Evolutionary conservation across 2,797 vertebrate genomes (phyloP).

Genomic region (Ctenosaura bakeri): DNA sequence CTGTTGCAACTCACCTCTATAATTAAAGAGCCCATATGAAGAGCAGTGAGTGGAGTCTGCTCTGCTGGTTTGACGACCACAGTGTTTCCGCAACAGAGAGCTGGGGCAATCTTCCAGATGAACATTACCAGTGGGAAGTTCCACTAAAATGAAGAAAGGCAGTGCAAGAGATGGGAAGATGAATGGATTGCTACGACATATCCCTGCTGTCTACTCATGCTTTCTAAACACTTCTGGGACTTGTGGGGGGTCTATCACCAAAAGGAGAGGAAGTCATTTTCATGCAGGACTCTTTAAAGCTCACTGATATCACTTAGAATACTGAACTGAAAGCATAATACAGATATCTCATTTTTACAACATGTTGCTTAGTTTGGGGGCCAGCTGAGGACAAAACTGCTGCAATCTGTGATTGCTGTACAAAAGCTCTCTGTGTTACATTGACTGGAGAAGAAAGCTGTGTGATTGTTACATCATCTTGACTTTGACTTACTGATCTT

Average conservation of each 20-base stretch:
- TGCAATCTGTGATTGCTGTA: background rate
- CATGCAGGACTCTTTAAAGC: background rate
- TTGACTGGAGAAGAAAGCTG: background rate
- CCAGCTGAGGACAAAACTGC: background rate
- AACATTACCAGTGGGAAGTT: constrained; percentile 92
- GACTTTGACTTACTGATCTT: too few relatives aligned
- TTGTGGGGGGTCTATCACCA: constrained; percentile 34
- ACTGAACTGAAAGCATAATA: background rate
- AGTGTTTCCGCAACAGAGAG: constrained; percentile 90
- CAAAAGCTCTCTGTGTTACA: background rate
- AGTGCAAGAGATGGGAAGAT: constrained; percentile 39
- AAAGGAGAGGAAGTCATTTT: background rate
- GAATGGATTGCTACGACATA: constrained; percentile 14
- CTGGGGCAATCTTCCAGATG: constrained; percentile 89
- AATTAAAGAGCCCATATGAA: constrained; percentile 90
- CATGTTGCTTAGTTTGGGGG: background rate
- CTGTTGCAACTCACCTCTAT: constrained; percentile 84
- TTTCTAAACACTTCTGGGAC: background rate
- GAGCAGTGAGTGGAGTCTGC: constrained; percentile 89
- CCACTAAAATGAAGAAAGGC: constrained; percentile 82
- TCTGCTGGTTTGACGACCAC: constrained; percentile 91
- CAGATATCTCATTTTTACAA: background rate
- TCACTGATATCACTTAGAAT: background rate
- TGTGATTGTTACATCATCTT: too few relatives aligned
- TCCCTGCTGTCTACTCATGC: constrained; percentile 22